Evolutionary conservation across 2,113 vertebrate species (phyloP).

Genomic region (Entelurus aequoreus): DNA sequence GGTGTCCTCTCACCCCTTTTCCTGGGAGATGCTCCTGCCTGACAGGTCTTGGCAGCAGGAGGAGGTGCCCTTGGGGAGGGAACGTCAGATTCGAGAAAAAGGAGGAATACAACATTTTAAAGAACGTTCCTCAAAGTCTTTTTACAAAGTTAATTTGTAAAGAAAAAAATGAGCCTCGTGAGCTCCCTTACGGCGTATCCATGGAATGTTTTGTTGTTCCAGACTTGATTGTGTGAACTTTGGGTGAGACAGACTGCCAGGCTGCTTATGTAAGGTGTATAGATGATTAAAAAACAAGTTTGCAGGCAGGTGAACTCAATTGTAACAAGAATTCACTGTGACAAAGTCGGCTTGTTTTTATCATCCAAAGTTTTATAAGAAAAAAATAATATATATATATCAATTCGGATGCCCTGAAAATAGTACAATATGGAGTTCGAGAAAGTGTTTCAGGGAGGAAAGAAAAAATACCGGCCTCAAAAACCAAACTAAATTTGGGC

Average conservation of each 20-base stretch:
- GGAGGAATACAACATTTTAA: slow-evolving; percentile 66
- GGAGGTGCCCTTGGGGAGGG: slow-evolving; percentile 90
- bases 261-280: slow-evolving; percentile 8
- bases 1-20: slow-evolving; percentile 90
- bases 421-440: neutral
- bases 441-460: too few relatives aligned
- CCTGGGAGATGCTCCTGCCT: slow-evolving; percentile 81
- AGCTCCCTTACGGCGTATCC: slow-evolving; percentile 38
- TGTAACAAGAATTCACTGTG: slow-evolving; percentile 2
- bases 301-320: slow-evolving; percentile 9
- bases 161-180: slow-evolving; percentile 27
- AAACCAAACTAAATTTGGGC: too few relatives aligned
- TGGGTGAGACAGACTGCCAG: slow-evolving; percentile 22
- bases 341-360: slow-evolving; percentile 5
- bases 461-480: too few relatives aligned
- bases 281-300: slow-evolving; percentile 22
- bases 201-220: neutral
- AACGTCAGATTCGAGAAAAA: slow-evolving; percentile 76
- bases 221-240: slow-evolving; percentile 4
- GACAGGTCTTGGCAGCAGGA: slow-evolving; percentile 89
- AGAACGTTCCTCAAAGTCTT: slow-evolving; percentile 74
- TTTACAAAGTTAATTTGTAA: slow-evolving; percentile 63
- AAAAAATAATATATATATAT: neutral
- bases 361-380: neutral
- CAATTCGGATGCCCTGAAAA: neutral